Evolutionary conservation across 2,113 vertebrate genomes (phyloP).

Genomic region (Spilogale gracilis): DNA sequence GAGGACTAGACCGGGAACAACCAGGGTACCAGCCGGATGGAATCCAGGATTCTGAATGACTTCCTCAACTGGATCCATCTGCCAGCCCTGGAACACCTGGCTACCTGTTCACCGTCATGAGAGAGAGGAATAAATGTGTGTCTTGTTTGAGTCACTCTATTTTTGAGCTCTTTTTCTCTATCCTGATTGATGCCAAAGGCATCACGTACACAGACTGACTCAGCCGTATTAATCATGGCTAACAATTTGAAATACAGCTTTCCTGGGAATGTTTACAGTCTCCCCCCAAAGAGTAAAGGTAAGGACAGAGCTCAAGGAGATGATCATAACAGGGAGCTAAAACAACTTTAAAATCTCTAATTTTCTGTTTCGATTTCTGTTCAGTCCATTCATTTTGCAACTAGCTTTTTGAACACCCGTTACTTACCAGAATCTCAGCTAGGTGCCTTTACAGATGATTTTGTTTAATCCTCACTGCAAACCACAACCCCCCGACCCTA

Average conservation of each 20-base stretch:
- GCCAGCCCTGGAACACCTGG: rapidly evolving
- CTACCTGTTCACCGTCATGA: rapidly evolving
- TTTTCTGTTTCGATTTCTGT: background rate
- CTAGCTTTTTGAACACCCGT: background rate
- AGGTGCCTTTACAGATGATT: background rate
- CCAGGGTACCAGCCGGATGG: background rate
- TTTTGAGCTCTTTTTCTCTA: background rate
- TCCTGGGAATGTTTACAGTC: background rate
- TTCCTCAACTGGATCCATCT: too few relatives aligned
- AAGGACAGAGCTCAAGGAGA: background rate
- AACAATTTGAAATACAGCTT: background rate
- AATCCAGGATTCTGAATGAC: background rate
- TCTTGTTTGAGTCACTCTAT: background rate
- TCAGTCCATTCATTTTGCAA: background rate
- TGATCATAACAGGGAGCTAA: background rate
- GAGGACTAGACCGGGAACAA: background rate
- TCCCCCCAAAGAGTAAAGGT: background rate
- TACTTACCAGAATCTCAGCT: background rate
- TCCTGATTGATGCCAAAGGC: background rate
- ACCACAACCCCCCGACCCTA: background rate
- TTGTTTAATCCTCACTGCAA: background rate
- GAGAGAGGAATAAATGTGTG: background rate
- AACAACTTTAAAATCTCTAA: background rate
- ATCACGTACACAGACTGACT: background rate
- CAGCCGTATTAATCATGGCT: background rate